phyloP scores from a whole-genome alignment of 1,140 invertebrate genomes.

The Eriocheir sinensis region DNA sequence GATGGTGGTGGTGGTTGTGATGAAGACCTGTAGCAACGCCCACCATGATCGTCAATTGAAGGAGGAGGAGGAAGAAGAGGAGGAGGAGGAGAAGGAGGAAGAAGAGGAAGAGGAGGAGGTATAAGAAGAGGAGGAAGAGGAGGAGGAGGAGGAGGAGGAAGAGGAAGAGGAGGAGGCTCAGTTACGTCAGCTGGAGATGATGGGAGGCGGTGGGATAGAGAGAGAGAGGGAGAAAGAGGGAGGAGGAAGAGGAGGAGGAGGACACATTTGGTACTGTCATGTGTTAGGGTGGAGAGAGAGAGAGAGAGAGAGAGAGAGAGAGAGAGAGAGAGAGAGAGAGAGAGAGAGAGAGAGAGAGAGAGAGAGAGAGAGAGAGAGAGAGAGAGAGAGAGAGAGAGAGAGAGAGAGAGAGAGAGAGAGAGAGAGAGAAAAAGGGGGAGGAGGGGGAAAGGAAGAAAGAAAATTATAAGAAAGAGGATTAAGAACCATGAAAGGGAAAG shows the following conservation, averaged over 20 bases:
- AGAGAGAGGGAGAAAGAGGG: slow-evolving; percentile 14
- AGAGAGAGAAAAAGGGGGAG: background rate
- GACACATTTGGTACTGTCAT: too few relatives aligned
- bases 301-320: background rate
- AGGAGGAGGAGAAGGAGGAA: too few relatives aligned
- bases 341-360: too few relatives aligned
- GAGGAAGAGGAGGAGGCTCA: background rate
- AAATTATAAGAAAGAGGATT: background rate
- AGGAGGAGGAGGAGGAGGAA: too few relatives aligned
- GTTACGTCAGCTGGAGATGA: background rate
- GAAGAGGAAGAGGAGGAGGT: too few relatives aligned
- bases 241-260: background rate
- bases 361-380: background rate
- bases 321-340: too few relatives aligned
- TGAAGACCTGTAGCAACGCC: too few relatives aligned
- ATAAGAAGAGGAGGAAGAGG: too few relatives aligned
- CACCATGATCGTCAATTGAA: background rate
- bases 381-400: background rate
- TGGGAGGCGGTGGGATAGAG: slow-evolving; percentile 23
- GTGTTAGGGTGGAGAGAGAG: background rate
- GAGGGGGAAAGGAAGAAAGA: background rate
- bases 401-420: background rate
- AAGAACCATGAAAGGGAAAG: background rate
- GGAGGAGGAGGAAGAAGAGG: background rate
- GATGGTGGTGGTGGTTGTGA: background rate